Base-by-base conservation (phyloP, 2,113 vertebrate genomes). In the Trematomus loennbergii region DNA sequence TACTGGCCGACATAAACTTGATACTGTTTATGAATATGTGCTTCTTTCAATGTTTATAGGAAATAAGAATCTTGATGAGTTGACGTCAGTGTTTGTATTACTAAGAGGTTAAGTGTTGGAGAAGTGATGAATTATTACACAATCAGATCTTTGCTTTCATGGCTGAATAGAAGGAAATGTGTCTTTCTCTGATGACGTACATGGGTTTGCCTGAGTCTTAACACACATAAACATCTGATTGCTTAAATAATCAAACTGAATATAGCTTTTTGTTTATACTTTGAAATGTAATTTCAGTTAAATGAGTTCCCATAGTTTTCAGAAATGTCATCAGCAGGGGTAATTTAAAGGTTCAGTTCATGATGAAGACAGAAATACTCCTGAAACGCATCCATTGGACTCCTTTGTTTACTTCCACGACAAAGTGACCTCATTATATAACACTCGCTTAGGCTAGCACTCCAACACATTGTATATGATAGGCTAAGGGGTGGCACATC, bases 121-220 rank as follows among this genome's bases (percentile, higher is more conserved):
- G 46, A 46, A 43, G 72, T 3, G 73, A 61, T 62, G 68, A 80
- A 59, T 77, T 70, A 64, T 72, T 55, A 59, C 16, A 53, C 76
- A 36, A 9, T 71, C 33, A 29, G 49, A 15, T 54, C 49, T 70
- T 49, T 63, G 64, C 69, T 78, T 75, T 60, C 71, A 16, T 49
- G n/a, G 54, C 75, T 81, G 83, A 90, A 87, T 68, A 61, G 81
- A 73, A 82, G 87, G 79, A 89, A 90, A 66, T 70, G 73, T 85
- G 76, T 49, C 20, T 63, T 46, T 73, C 62, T 81, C 63, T 78
- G 29, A 12, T 83, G 75, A 87, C 78, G 57, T 72, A 46, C n/a
- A 15, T 36, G 63, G 62, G 66, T 70, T 75, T 49, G 72, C 60
- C 66, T 1, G 40, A 55, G 53, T 78, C 43, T 57, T 33, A 33